Conservation (phyloP, 2,797 vertebrate genomes). For the Galago senegalensis region DNA sequence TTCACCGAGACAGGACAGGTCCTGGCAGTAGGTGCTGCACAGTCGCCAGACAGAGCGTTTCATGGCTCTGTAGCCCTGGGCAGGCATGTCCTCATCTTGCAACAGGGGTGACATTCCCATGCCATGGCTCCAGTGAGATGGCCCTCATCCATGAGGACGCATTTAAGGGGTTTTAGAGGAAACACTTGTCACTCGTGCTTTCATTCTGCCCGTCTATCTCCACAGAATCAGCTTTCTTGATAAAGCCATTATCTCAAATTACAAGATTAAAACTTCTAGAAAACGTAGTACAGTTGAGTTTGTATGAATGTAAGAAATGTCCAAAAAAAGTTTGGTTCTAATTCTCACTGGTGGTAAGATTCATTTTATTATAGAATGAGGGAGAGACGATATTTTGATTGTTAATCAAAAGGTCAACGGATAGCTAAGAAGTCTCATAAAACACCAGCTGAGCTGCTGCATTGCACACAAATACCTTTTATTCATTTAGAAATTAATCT, state of each 20-base stretch:
- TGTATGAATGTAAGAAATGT: not conserved
- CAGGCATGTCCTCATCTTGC: not conserved
- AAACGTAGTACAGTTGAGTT: not conserved
- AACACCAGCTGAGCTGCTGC: not conserved
- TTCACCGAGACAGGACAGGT: not conserved
- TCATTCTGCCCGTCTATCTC: not conserved
- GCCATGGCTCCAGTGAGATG: accelerated
- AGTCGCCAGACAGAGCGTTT: not conserved
- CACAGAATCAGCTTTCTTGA: not conserved
- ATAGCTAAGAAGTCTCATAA: not conserved
- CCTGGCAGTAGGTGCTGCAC: not conserved
- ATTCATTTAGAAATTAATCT: not conserved
- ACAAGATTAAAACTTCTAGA: not conserved
- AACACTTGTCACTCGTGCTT: not conserved
- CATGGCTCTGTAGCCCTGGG: not conserved
- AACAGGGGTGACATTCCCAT: not conserved
- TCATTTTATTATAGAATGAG: not conserved
- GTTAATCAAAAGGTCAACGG: not conserved
- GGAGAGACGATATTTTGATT: conserved; percentile 18
- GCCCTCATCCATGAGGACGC: not conserved
- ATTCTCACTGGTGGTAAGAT: not conserved
- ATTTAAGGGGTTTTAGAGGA: not conserved
- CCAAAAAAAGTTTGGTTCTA: not conserved
- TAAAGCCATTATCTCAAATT: not conserved
- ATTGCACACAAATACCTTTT: not conserved